phyloP scores from a whole-genome alignment of 2,888 invertebrate genomes.

The Scrobipalpa costella region DNA sequence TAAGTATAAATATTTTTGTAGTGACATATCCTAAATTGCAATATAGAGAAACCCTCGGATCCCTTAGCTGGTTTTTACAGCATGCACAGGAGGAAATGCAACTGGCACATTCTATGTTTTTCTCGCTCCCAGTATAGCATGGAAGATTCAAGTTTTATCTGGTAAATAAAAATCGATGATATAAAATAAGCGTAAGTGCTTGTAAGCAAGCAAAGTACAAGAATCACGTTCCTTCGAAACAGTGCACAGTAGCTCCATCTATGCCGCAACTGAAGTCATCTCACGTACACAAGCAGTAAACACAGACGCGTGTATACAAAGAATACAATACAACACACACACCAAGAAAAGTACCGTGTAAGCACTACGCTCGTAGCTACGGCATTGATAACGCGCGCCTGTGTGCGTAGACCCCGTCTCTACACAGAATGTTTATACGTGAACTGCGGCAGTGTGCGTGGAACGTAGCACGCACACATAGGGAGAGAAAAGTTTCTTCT shows the following conservation, averaged over 20 bases:
- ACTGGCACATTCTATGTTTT: too few species aligned
- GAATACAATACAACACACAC: slow-evolving; percentile 28
- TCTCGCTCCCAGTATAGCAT: too few species aligned
- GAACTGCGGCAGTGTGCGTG: slow-evolving; percentile 41
- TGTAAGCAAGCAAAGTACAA: background rate
- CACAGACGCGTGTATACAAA: background rate
- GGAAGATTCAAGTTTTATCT: background rate
- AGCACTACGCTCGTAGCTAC: slow-evolving; percentile 26
- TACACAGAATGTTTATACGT: slow-evolving; percentile 39
- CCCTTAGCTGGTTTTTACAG: too few species aligned
- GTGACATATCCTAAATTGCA: too few species aligned
- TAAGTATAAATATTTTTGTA: too few species aligned
- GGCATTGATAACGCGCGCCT: slow-evolving; percentile 26
- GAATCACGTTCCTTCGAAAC: background rate
- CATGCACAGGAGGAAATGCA: too few species aligned
- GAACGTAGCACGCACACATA: slow-evolving; percentile 47
- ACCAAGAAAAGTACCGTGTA: slow-evolving; percentile 8
- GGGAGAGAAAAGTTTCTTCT: slow-evolving; percentile 51
- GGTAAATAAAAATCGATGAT: slow-evolving; percentile 2
- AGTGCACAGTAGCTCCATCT: slow-evolving; percentile 20
- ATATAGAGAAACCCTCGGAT: too few species aligned
- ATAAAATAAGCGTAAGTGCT: background rate
- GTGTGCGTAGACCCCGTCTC: slow-evolving; percentile 44
- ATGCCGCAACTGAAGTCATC: background rate
- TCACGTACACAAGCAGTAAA: background rate